Evolutionary conservation across 2,113 vertebrate genomes (phyloP).

Genomic region (Martes martes): DNA sequence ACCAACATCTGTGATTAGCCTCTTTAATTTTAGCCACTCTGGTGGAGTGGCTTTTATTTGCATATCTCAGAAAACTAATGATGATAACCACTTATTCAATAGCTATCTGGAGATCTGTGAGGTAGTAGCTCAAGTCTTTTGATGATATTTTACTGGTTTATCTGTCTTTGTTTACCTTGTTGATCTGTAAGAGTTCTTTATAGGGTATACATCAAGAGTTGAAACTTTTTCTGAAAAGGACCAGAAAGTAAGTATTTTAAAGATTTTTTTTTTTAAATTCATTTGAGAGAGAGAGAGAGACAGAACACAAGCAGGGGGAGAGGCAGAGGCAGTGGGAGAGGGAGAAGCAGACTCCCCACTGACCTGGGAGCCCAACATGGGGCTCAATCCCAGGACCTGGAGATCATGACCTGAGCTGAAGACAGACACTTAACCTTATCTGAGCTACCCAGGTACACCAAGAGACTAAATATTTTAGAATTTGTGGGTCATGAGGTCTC

Average conservation of each 20-base stretch:
- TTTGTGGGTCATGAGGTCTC: background rate
- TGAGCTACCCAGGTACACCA: too few relatives aligned
- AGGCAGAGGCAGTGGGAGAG: too few relatives aligned
- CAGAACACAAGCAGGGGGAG: too few relatives aligned
- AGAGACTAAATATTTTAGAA: background rate
- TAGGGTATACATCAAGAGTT: background rate
- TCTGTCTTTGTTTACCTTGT: background rate
- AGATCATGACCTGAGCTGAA: too few relatives aligned
- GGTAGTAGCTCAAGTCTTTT: background rate
- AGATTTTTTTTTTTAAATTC: too few relatives aligned
- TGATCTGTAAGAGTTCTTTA: background rate
- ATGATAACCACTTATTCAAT: background rate
- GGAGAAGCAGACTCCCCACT: too few relatives aligned
- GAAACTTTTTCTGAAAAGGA: background rate
- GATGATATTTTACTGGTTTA: background rate
- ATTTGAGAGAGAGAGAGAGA: too few relatives aligned
- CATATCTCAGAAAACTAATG: background rate
- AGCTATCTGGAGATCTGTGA: background rate
- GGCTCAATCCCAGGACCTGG: too few relatives aligned
- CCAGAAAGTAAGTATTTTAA: background rate
- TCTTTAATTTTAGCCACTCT: background rate
- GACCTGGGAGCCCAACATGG: too few relatives aligned
- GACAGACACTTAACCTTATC: too few relatives aligned
- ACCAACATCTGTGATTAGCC: background rate
- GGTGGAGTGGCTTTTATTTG: background rate